Conservation (phyloP, 2,888 invertebrate species). For the Ornithoptera priamus region DNA sequence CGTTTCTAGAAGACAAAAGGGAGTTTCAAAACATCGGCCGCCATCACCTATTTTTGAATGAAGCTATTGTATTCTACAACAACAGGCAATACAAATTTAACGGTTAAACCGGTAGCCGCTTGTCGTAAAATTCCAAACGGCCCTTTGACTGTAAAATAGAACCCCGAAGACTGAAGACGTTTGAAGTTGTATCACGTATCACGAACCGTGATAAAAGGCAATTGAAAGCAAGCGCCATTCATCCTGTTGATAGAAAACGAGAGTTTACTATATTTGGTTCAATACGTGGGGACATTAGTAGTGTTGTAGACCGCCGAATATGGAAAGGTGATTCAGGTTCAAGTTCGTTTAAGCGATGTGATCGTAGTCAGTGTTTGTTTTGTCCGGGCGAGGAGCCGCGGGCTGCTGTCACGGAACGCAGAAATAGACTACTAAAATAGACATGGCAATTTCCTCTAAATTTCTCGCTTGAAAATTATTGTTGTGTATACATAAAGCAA, state of each 20-base stretch:
- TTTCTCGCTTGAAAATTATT: conserved; percentile 13
- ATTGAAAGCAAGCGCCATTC: conserved; percentile 23
- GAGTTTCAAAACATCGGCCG: conserved; percentile 17
- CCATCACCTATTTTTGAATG: conserved; percentile 26
- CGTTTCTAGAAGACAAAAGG: not conserved
- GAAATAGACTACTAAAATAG: conserved; percentile 27
- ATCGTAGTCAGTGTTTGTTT: conserved; percentile 61
- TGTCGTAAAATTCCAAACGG: conserved; percentile 49
- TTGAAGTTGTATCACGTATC: conserved; percentile 62
- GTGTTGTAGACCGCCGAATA: conserved; percentile 42
- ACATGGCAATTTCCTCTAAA: conserved; percentile 29
- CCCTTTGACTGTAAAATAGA: conserved; percentile 32
- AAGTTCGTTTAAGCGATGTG: conserved; percentile 58
- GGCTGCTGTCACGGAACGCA: conserved; percentile 48
- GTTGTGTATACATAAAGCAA: not conserved
- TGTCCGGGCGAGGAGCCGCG: conserved; percentile 62
- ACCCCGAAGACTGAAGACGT: conserved; percentile 40
- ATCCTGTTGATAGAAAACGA: conserved; percentile 26
- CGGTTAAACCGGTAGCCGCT: conserved; percentile 49
- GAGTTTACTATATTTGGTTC: conserved; percentile 32
- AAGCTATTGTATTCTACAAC: conserved; percentile 26
- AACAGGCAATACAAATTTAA: conserved; percentile 23
- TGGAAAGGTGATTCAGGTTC: conserved; percentile 55
- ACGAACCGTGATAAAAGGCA: conserved; percentile 36
- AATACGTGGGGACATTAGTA: conserved; percentile 30